Evolutionary conservation across 2,113 vertebrate genomes (phyloP).

Genomic region (Sander lucioperca): DNA sequence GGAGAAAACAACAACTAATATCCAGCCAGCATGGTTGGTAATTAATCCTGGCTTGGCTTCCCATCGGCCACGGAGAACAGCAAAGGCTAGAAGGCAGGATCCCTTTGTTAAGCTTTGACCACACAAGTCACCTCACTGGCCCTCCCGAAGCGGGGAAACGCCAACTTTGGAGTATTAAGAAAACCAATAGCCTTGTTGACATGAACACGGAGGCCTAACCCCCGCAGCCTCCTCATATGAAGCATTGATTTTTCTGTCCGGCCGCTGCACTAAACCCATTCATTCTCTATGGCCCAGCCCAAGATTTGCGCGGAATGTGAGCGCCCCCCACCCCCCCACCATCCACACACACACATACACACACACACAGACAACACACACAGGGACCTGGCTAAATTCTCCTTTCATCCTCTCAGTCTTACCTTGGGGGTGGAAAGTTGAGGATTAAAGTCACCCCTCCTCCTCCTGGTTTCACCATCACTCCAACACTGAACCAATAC

Average conservation of each 20-base stretch:
- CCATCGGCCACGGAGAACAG: slow-evolving; percentile 71
- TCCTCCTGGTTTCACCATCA: slow-evolving; percentile 59
- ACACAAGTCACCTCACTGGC: slow-evolving; percentile 90
- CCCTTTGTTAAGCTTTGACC: slow-evolving; percentile 94
- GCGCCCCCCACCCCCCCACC: slow-evolving; percentile 32
- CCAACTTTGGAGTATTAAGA: slow-evolving; percentile 99
- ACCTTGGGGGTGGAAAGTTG: slow-evolving; percentile 91
- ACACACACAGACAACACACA: slow-evolving; percentile 39
- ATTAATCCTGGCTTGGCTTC: slow-evolving; percentile 85
- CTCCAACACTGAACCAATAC: slow-evolving; percentile 73
- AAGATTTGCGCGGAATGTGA: slow-evolving; percentile 52
- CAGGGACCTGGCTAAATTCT: slow-evolving; percentile 87
- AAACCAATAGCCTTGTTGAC: slow-evolving; percentile 99
- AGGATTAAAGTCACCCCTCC: slow-evolving; percentile 83
- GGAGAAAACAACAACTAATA: slow-evolving; percentile 83
- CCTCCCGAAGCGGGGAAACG: slow-evolving; percentile 92
- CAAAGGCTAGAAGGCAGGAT: slow-evolving; percentile 87
- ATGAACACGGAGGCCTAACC: slow-evolving; percentile 98
- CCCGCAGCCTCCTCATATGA: slow-evolving; percentile 99
- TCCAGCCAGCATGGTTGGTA: slow-evolving; percentile 79
- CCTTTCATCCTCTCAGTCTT: slow-evolving; percentile 79
- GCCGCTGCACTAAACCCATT: slow-evolving; percentile 94
- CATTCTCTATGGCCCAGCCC: slow-evolving; percentile 95
- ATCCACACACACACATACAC: slow-evolving; percentile 34
- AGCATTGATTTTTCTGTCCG: slow-evolving; percentile 99